A percentile compares a stretch with the other conserved stretches of the same genome.
These are phyloP conservation scores for Prionace glauca DNA, from an alignment of 2,797 vertebrate genomes.

Conservation along the genomic window DNA sequence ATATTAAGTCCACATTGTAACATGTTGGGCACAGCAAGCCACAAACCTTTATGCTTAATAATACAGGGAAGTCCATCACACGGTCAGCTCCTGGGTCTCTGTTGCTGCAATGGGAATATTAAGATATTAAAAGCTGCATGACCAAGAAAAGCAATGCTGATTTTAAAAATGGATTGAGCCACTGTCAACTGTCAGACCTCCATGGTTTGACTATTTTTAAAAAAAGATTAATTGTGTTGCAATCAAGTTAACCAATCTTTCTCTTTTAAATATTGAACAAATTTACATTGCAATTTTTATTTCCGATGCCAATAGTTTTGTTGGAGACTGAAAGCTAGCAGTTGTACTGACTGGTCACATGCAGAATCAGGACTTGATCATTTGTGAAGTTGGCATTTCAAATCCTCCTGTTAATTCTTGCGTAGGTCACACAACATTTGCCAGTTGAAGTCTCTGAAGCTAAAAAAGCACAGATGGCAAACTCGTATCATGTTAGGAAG, in stretches of 20 bases:
- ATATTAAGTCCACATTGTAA: background rate
- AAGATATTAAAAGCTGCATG: background rate
- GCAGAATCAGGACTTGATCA: background rate
- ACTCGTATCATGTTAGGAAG: background rate
- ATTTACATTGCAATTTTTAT: background rate
- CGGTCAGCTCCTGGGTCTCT: background rate
- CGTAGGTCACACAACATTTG: background rate
- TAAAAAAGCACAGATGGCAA: slow-evolving; percentile 15
- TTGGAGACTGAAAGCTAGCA: background rate
- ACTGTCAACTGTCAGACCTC: background rate
- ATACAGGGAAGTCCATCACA: background rate
- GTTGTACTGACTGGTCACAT: background rate
- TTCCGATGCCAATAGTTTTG: background rate
- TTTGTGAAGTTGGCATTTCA: background rate
- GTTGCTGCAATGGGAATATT: background rate
- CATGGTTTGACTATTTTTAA: background rate
- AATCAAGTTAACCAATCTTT: background rate
- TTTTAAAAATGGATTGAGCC: background rate
- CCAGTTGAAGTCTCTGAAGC: slow-evolving; percentile 3
- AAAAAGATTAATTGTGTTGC: background rate
- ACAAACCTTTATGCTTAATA: background rate
- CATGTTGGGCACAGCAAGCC: background rate
- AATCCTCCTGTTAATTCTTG: background rate
- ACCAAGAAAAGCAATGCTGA: background rate
- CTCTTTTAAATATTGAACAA: background rate